Evolutionary conservation across 1,140 invertebrate genomes (phyloP).

Genomic region (Lordiphosa collinella): DNA sequence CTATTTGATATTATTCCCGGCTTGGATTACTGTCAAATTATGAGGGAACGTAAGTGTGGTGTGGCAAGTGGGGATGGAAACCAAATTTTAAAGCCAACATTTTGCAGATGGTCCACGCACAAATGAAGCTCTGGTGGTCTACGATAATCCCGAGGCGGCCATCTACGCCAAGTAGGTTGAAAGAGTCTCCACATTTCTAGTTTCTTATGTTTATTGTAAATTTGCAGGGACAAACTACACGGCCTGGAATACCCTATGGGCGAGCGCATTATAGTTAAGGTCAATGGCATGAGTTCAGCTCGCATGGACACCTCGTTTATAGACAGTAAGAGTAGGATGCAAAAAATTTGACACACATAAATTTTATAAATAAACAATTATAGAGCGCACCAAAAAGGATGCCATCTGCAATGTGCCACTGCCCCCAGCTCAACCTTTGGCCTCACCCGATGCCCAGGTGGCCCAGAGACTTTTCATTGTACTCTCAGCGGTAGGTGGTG

Average conservation of each 20-base stretch:
- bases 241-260: conserved; percentile 94
- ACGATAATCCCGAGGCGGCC: conserved; percentile 87
- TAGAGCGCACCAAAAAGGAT: conserved; percentile 75
- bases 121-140: conserved; percentile 84
- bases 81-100: not conserved
- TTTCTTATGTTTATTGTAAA: too few species aligned
- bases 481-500: conserved; percentile 56
- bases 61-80: not conserved
- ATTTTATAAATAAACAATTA: conserved; percentile 1
- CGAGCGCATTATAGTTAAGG: conserved; percentile 88
- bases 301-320: conserved; percentile 77
- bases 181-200: too few species aligned
- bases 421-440: conserved; percentile 86
- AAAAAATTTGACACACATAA: too few species aligned
- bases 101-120: conserved; percentile 68
- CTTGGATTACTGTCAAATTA: conserved; percentile 78
- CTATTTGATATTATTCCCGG: conserved; percentile 91
- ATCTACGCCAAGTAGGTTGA: conserved; percentile 82
- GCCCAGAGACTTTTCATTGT: conserved; percentile 78
- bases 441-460: conserved; percentile 84
- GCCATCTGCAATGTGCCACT: conserved; percentile 84
- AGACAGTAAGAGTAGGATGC: conserved; percentile 47
- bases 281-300: conserved; percentile 79
- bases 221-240: conserved; percentile 88
- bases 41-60: conserved; percentile 60